These are phyloP conservation scores for Biston betularia DNA, from an alignment of 2,888 invertebrate species.

Conservation along the genomic window DNA sequence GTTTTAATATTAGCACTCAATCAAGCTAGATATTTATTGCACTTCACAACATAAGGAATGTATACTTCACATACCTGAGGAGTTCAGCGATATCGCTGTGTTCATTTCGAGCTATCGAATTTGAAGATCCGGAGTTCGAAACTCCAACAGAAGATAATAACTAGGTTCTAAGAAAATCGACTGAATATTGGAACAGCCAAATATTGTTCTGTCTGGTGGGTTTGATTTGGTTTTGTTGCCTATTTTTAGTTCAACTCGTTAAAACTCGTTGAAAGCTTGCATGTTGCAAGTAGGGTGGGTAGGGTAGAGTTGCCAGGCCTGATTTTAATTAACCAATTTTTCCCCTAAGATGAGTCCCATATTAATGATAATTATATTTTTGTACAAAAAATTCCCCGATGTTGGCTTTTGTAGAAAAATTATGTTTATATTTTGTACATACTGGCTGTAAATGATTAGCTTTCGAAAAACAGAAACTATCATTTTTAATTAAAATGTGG, in stretches of 20 bases:
- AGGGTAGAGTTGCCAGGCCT: not conserved
- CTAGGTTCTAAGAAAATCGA: slow-evolving; percentile 2
- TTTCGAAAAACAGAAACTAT: too few relatives aligned
- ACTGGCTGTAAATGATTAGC: too few relatives aligned
- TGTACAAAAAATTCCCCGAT: too few relatives aligned
- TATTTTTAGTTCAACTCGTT: slow-evolving; percentile 37
- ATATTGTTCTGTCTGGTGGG: slow-evolving; percentile 26
- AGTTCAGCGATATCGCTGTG: slow-evolving; percentile 49
- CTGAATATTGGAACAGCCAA: slow-evolving; percentile 23
- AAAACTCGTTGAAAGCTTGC: slow-evolving; percentile 43
- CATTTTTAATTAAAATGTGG: too few relatives aligned
- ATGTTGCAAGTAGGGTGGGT: not conserved
- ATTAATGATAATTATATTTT: too few relatives aligned
- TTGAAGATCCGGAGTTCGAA: not conserved
- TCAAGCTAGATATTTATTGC: not conserved
- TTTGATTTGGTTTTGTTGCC: slow-evolving; percentile 10
- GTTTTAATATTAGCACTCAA: not conserved
- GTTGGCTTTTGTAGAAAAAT: too few relatives aligned
- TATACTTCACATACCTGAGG: slow-evolving; percentile 52
- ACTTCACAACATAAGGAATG: slow-evolving; percentile 35
- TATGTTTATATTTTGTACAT: too few relatives aligned
- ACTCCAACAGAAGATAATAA: too few relatives aligned
- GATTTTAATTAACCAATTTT: not conserved
- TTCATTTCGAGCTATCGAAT: slow-evolving; percentile 50
- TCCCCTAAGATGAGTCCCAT: too few relatives aligned